Evolutionary conservation across 2,888 invertebrate species (phyloP).

Genomic region (Syrphus vitripennis): DNA sequence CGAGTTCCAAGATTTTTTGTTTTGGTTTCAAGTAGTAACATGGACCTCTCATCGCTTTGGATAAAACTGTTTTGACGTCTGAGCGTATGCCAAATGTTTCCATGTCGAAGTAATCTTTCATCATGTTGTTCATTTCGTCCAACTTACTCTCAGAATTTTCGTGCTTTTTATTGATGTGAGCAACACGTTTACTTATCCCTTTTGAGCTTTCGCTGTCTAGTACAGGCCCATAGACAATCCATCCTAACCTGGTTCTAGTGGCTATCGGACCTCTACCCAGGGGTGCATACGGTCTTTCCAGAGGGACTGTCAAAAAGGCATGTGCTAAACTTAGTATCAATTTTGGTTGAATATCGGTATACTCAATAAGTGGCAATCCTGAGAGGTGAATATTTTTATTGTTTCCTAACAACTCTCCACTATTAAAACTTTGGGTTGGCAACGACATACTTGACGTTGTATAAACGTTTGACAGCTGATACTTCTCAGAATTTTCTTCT

Average conservation of each 20-base stretch:
- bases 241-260: not conserved
- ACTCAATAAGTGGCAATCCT: conserved; percentile 28
- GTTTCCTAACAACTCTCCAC: not conserved
- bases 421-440: conserved; percentile 9
- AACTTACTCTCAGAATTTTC: not conserved
- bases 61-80: not conserved
- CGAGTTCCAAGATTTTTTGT: no score
- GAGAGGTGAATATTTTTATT: no score
- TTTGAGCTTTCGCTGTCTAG: not conserved
- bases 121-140: not conserved
- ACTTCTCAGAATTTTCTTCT: conserved; percentile 11
- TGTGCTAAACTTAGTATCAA: conserved; percentile 1
- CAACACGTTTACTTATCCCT: not conserved
- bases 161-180: not conserved
- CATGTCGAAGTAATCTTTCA: not conserved
- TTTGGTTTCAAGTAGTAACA: not conserved
- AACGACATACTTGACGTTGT: not conserved
- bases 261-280: not conserved
- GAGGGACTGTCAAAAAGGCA: no score
- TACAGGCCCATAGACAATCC: not conserved
- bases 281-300: not conserved
- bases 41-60: not conserved
- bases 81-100: not conserved
- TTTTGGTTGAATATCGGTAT: conserved; percentile 31
- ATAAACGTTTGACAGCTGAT: conserved; percentile 23